Conservation (phyloP, 2,797 vertebrate species). For the Tarsius wallacei region DNA sequence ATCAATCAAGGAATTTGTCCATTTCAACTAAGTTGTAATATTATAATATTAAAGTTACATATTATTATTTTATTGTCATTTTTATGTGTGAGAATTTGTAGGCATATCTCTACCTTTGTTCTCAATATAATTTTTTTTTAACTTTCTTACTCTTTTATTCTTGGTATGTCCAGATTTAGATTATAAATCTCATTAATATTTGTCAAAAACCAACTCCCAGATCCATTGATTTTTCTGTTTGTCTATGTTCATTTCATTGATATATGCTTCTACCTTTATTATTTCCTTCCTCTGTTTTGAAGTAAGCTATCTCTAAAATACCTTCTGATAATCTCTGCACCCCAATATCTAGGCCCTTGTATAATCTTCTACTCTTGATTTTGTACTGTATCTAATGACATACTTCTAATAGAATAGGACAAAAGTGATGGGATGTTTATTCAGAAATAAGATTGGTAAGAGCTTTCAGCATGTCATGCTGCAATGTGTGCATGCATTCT, state of each 20-base stretch:
- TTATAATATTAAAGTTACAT: not conserved
- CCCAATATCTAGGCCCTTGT: not conserved
- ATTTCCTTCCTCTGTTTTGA: not conserved
- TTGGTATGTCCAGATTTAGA: not conserved
- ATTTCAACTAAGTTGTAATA: not conserved
- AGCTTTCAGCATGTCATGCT: not conserved
- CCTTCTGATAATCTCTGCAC: not conserved
- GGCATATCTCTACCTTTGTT: not conserved
- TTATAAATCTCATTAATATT: not conserved
- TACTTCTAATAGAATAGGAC: not conserved
- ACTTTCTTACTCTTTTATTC: not conserved
- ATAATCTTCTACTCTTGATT: not conserved
- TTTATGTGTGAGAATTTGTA: not conserved
- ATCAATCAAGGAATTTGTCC: not conserved
- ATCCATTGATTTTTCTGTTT: not conserved
- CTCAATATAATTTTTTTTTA: not conserved
- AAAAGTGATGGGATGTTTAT: not conserved
- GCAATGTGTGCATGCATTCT: not conserved
- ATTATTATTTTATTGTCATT: not conserved
- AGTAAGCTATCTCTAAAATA: not conserved
- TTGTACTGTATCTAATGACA: not conserved
- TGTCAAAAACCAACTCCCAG: not conserved
- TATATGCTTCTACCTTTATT: not conserved
- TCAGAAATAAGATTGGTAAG: not conserved
- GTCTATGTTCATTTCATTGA: not conserved